phyloP scores from a whole-genome alignment of 2,888 invertebrate genomes.

The Serrognathus titanus region DNA sequence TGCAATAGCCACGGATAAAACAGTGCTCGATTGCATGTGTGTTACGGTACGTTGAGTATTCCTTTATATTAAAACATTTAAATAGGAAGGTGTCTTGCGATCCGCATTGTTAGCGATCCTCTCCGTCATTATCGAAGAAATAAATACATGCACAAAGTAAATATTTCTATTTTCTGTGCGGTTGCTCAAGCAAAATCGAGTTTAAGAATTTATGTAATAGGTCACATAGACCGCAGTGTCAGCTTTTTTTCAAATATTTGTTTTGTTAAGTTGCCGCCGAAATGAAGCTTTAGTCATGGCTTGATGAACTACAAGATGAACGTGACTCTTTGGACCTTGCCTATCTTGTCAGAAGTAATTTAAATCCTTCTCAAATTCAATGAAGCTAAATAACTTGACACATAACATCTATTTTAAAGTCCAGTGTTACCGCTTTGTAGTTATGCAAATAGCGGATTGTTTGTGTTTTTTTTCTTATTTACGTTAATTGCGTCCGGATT shows the following conservation, averaged over 20 bases:
- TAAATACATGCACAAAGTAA: too few relatives aligned
- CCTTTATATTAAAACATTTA: slow-evolving; percentile 9
- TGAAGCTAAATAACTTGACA: slow-evolving; percentile 9
- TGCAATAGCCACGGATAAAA: slow-evolving; percentile 16
- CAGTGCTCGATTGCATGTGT: slow-evolving; percentile 17
- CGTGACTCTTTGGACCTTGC: slow-evolving; percentile 21
- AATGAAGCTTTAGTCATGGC: too few relatives aligned
- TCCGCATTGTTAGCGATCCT: slow-evolving; percentile 2
- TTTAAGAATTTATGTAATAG: too few relatives aligned
- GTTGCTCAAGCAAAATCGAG: too few relatives aligned
- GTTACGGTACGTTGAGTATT: slow-evolving; percentile 18
- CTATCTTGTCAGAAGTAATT: slow-evolving; percentile 16
- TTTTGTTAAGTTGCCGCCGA: too few relatives aligned
- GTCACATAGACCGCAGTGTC: too few relatives aligned
- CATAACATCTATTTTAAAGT: neutral
- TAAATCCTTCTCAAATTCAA: slow-evolving; percentile 19
- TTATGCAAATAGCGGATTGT: too few relatives aligned
- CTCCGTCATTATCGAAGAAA: neutral
- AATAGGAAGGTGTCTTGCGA: slow-evolving; percentile 12
- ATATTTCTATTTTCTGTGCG: too few relatives aligned
- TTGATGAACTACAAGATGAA: slow-evolving; percentile 5
- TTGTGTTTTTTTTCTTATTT: too few relatives aligned
- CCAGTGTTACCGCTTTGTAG: neutral
- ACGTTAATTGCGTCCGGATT: too few relatives aligned
- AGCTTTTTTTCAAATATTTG: too few relatives aligned